Percentiles rank a stretch among this genome's conserved stretches.
Evolutionary conservation across 2,797 vertebrate species (phyloP).

Genomic region (Tokudaia muenninki): DNA sequence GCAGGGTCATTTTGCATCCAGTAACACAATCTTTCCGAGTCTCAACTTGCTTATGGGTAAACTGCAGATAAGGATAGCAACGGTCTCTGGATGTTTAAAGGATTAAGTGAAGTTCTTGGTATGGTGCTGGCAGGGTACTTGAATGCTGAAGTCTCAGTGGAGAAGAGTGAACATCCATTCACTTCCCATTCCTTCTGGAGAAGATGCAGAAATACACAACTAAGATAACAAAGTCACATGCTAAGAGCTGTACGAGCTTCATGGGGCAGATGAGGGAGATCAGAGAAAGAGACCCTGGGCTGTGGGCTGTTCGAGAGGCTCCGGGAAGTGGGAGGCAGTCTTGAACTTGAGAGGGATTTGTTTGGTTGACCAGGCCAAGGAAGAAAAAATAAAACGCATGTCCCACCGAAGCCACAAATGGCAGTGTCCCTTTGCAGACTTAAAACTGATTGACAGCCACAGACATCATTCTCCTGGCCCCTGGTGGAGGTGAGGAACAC

Average conservation of each 20-base stretch:
- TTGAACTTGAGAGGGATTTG: not conserved
- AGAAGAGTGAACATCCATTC: not conserved
- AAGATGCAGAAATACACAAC: not conserved
- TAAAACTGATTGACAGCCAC: not conserved
- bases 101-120: constrained; percentile 1
- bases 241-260: not conserved
- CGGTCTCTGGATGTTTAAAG: constrained; percentile 6
- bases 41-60: constrained; percentile 43
- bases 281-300: not conserved
- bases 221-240: not conserved
- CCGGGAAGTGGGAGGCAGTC: not conserved
- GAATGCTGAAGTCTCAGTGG: not conserved
- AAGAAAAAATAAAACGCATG: not conserved
- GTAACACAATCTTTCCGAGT: constrained; percentile 29
- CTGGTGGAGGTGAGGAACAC: not conserved
- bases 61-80: not conserved
- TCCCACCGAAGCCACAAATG: not conserved
- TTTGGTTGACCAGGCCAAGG: not conserved
- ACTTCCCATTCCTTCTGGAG: not conserved
- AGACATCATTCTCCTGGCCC: not conserved
- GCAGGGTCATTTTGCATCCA: constrained; percentile 31
- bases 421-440: not conserved
- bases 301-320: not conserved
- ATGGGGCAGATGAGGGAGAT: not conserved
- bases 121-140: not conserved